Base-by-base conservation (phyloP, 2,888 invertebrate species). In the Nesidiocoris tenuis region DNA sequence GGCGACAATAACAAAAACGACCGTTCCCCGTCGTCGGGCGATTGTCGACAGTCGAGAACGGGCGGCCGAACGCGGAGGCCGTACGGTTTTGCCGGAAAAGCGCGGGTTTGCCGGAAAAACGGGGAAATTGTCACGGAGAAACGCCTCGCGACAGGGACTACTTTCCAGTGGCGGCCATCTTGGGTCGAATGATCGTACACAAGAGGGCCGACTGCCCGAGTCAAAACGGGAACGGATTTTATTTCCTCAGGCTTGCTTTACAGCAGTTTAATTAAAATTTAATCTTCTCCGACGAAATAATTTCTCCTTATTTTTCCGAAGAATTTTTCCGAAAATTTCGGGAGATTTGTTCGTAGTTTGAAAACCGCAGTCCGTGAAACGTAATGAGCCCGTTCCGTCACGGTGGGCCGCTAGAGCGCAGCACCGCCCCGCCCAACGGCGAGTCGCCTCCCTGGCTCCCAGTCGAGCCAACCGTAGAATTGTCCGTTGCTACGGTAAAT, bases 1-100 rank as follows among this genome's bases (percentile, higher is more conserved):
- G 88, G 85, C 84, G 82, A 82, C 83, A 83, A 81, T 81, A 82
- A 81, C 81, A 81, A 81, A 81, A 80, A 76, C 75, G 39, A 39
- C 12, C 39, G 39, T 39, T 12, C 39, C 39, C 64, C 39, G 21
- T 18, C 63, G 21, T 17, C 18, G 7, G 16, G 3, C 16, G 63
- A n/a, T 5, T 5, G 18, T 59, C 59, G 7, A 59, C 59, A n/a
- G 17, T n/a, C 12, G 9, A 9, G 3, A 70, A n/a, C n/a, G n/a
- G n/a, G n/a, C n/a, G n/a, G n/a, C n/a, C n/a, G n/a, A n/a, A n/a
- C n/a, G n/a, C n/a, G n/a, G n/a, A n/a, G n/a, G n/a, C n/a, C n/a
- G n/a, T n/a, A n/a, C n/a, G n/a, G n/a, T n/a, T n/a, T n/a, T n/a
- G n/a, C n/a, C 19, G 12, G 17, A 54, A 67, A 24, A 16, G 3